Evolutionary conservation across 2,113 vertebrate species (phyloP), one percentile per base, ranked within the genome.

Genomic region (Mungos mungo): DNA sequence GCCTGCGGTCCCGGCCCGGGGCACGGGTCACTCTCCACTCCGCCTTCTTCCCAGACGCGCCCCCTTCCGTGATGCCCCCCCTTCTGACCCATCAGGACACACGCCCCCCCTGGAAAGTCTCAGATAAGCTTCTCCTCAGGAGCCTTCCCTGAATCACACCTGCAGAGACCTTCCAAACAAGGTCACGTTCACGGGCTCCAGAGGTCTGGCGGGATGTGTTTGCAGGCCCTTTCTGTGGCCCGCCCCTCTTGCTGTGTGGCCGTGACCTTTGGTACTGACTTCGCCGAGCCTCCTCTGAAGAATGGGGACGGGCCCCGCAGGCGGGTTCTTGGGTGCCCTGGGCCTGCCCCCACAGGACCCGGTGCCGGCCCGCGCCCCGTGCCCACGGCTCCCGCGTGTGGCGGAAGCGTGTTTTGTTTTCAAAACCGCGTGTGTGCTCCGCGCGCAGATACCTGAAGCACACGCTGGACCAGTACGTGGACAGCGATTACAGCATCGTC

Each of bases 401-500:
- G 27, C 8, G 68, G 11, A 11, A 7, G 7, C 23, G 0, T 1
- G 41, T 41, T 41, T 41, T 41, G 41, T 41, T 41, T 41, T 41
- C 41, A 41, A 41, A 41, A 41, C 41, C 41, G 41, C 5, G 41
- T 6, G 41, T 41, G 41, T 12, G 29, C 90, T 52, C 10, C 1
- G 19, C 68, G 27, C 77, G 72, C 98, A 99, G 99, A 98, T 99
- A 99, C 63, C 92, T 99, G 95, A 99, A 99, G 97, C 99, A 99
- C 98, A 99, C 99, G 0, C 77, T 99, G 98, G 99, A 99, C 97
- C 99, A 99, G 98, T 99, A 99, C 1, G 99, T 99, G 93, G 99
- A 99, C 98, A 99, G 98, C 2, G 99, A 99, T 87, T 99, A 99
- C 92, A 99, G 98, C 0, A 94, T 99, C 45, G 98, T 99, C 18